A percentile compares a stretch with the other conserved stretches of the same genome.
Evolutionary conservation across 1,140 invertebrate genomes (phyloP).

Genomic region (Lasioglossum baleicum): DNA sequence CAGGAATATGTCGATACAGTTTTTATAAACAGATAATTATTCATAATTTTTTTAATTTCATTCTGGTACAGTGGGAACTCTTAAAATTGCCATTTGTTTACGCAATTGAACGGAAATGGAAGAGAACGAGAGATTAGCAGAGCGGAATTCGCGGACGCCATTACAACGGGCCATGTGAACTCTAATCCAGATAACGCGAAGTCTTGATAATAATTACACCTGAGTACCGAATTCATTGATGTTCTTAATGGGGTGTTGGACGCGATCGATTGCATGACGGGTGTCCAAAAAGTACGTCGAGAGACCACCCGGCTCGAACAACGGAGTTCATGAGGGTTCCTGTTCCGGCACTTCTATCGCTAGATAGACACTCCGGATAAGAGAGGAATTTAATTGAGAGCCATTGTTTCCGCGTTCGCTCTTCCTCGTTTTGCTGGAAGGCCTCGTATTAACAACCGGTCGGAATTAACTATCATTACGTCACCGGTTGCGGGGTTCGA

Average conservation of each 20-base stretch:
- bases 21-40: no score
- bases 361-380: constrained; percentile 45
- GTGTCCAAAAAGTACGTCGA: constrained; percentile 2
- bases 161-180: no score
- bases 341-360: constrained; percentile 37
- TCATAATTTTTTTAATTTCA: no score
- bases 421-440: constrained; percentile 42
- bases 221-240: background rate
- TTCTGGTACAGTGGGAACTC: no score
- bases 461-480: constrained; percentile 39
- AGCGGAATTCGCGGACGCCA: no score
- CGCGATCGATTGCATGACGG: constrained; percentile 17
- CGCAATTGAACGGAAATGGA: no score
- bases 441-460: constrained; percentile 38
- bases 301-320: background rate
- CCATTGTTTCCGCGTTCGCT: constrained; percentile 44
- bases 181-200: background rate
- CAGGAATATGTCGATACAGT: no score
- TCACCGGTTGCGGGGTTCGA: background rate
- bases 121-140: no score
- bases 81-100: no score
- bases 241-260: background rate
- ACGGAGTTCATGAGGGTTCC: constrained; percentile 6
- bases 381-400: constrained; percentile 45
- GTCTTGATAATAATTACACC: background rate